Conservation (phyloP, 2,797 vertebrate genomes). For the Austrolebias charrua region DNA sequence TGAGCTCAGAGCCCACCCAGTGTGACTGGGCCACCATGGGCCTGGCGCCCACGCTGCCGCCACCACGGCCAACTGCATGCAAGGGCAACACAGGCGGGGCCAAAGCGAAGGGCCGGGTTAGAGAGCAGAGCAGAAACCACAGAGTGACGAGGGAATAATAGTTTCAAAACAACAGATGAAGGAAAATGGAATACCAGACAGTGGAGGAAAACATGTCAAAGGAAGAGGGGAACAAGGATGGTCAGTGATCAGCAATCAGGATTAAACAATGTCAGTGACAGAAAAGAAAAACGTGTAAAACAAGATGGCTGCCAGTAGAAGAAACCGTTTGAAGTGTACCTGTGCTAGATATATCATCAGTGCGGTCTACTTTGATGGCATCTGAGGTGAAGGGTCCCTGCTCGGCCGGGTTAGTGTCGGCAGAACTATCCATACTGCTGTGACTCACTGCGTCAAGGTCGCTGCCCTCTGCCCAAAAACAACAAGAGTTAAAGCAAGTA, state of each 20-base stretch:
- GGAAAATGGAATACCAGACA: conserved; percentile 21
- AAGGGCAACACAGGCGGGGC: conserved; percentile 69
- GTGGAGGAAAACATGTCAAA: conserved; percentile 20
- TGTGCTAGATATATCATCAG: conserved; percentile 88
- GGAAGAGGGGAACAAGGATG: conserved; percentile 9
- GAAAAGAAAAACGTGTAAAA: conserved; percentile 42
- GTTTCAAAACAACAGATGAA: conserved; percentile 1
- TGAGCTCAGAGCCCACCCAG: conserved; percentile 69
- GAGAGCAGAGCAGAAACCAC: conserved; percentile 67
- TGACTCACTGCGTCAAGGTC: conserved; percentile 88
- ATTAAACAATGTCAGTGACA: conserved; percentile 39
- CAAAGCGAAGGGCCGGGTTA: conserved; percentile 69
- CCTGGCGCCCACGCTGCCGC: conserved; percentile 56
- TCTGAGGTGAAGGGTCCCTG: conserved; percentile 76
- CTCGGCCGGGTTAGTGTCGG: conserved; percentile 78
- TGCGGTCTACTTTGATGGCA: conserved; percentile 80
- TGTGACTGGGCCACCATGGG: conserved; percentile 49
- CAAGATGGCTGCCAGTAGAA: conserved; percentile 43
- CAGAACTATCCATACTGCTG: conserved; percentile 87
- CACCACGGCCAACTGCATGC: conserved; percentile 68
- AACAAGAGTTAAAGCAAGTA: conserved; percentile 50
- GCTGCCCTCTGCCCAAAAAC: conserved; percentile 84
- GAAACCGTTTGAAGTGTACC: conserved; percentile 67
- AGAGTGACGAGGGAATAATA: conserved; percentile 25
- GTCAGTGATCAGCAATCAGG: conserved; percentile 33